Evolutionary conservation across 2,888 invertebrate genomes (phyloP), one percentile per base, ranked within the genome.

Genomic region (Petrolisthes cinctipes): DNA sequence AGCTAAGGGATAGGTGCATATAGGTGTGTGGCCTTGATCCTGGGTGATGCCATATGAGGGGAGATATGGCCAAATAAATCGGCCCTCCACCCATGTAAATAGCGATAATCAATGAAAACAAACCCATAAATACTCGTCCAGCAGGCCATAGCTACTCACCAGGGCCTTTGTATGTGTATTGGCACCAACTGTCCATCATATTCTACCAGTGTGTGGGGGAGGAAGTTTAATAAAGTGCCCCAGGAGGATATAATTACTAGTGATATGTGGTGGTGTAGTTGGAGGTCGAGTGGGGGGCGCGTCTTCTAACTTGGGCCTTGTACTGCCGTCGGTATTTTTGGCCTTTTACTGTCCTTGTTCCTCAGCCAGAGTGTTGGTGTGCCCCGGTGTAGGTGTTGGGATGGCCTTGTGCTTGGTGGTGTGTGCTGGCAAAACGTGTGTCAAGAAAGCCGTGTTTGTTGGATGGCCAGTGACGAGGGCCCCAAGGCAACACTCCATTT

Each of bases 41-140:
- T 20, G 78, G 53, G 54, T 20, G n/a, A 11, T 17, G 17, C 5
- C 4, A 56, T 79, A 80, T 23, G 54, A 17, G 37, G 51, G 4
- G 20, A 53, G 17, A n/a, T 17, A 4, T n/a, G 57, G 87, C 61
- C 37, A 75, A 37, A 54, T 37, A 73, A 68, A 71, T 37, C 17
- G 4, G 17, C 20, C 82, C 88, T 66, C 85, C 82, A 66, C 85
- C 78, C 88, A 76, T 85, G 85, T 82, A 82, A 82, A 88, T 88
- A 88, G 85, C 68, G 84, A 88, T 88, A 88, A 88, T 88, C 88
- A 88, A 88, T 88, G 85, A 88, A 85, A 88, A 88, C 82, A 88
- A 85, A 88, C 82, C 51, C 73, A 9, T 71, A 75, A 61, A 75
- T 82, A 75, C 23, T 66, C 75, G 75, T 82, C 53, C 76, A 71